These are phyloP conservation scores for Dione vanillae DNA, from an alignment of 2,888 invertebrate species.

Conservation along the genomic window DNA sequence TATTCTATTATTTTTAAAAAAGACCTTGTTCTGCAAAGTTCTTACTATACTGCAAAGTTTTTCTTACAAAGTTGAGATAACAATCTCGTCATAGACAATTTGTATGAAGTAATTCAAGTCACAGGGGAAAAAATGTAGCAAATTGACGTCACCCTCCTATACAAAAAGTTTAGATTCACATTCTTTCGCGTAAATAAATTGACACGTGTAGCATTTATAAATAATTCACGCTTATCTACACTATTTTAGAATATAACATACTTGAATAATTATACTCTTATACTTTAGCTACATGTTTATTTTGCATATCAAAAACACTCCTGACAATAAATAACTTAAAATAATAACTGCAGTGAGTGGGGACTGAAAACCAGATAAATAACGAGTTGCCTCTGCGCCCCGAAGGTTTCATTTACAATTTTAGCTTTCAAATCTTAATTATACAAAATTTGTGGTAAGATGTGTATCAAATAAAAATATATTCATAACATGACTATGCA, in stretches of 20 bases:
- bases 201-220: slow-evolving; percentile 26
- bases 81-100: slow-evolving; percentile 68
- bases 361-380: not conserved
- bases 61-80: slow-evolving; percentile 67
- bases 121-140: slow-evolving; percentile 65
- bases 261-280: not conserved
- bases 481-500: slow-evolving; percentile 50
- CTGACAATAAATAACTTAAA: no score
- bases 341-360: no score
- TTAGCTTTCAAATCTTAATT: not conserved
- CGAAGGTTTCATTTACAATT: not conserved
- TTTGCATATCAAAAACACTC: not conserved
- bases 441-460: not conserved
- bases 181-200: slow-evolving; percentile 51
- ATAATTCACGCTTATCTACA: slow-evolving; percentile 4
- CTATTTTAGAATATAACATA: not conserved
- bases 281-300: not conserved
- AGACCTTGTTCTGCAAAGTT: slow-evolving; percentile 49
- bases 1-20: slow-evolving; percentile 1
- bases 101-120: slow-evolving; percentile 74
- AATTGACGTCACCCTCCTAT: slow-evolving; percentile 72
- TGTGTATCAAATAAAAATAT: slow-evolving; percentile 21
- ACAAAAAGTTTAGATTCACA: slow-evolving; percentile 74
- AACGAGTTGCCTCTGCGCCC: not conserved
- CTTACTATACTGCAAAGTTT: slow-evolving; percentile 57